Base-by-base conservation (phyloP, 2,888 invertebrate genomes). In the Poecilus cupreus region DNA sequence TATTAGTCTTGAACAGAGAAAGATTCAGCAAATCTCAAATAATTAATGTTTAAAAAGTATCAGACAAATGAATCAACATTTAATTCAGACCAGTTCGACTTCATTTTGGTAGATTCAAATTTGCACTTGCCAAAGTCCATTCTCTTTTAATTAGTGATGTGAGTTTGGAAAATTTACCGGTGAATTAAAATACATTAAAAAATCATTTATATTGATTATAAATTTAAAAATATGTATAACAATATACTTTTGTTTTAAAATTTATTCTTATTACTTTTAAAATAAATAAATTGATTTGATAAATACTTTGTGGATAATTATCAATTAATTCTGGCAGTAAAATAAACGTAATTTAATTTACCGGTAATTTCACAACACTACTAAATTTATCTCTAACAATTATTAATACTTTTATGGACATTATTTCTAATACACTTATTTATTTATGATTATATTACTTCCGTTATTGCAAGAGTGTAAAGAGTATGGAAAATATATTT, bases 401-500 rank as follows among this genome's bases (percentile, higher is more conserved):
- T 79, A 79, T 79, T 72, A 80, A 80, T 80, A 80, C 80, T 80
- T 79, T 70, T 80, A 72, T 80, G 80, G 80, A 80, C 80, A 80
- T 54, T 80, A 72, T 80, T 79, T 80, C 80, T 72, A 80, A 72
- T 80, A 80, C 72, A 80, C 54, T 70, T 80, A 80, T 72, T 68
- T 79, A 79, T 51, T 78, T 70, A 79, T 24, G 70, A 80, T 80
- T 80, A 80, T 57, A 72, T 79, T 79, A 79, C 68, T 79, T 72
- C 70, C 72, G 80, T 82, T 86, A 86, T 86, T 87, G 86, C 87
- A 85, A 85, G 86, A 87, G 85, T 85, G 86, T 72, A 86, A 87
- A 87, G 86, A 86, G 86, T 87, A 87, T 87, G 86, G 86, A 87
- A 87, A 87, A 87, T 87, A 87, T 86, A 86, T 85, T 83, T 83